Evolutionary conservation across 2,888 invertebrate species (phyloP), one percentile per base, ranked within the genome.

Genomic region (Drosophila niveifrons): DNA sequence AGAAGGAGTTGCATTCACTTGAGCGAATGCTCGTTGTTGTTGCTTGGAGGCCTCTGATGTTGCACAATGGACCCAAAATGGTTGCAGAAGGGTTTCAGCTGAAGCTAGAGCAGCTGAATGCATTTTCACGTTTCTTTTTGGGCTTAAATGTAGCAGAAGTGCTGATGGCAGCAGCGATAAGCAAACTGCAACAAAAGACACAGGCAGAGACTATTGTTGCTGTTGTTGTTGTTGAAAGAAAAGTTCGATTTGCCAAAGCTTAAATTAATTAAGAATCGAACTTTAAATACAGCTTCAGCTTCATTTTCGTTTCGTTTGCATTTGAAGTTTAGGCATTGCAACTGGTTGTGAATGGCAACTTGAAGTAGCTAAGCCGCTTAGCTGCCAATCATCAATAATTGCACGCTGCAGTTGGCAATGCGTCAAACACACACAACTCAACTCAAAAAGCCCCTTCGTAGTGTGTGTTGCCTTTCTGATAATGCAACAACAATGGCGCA

Each of bases 1-100:
- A 57, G 80, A 80, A 80, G 76, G 74, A 64, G 77, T 44, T 77
- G 80, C 78, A 80, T 74, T 77, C 78, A 72, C 66, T 72, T 65
- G 59, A 59, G 11, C 58, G 34, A 28, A 34, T 18, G 10, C 17
- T 31, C 36, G 29, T 36, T 55, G 36, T 47, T 29, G 3, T 13
- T 28, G 43, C 36, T 39, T 52, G 39, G 39, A 39, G 15, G 55
- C 34, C 53, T 47, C 47, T 47, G 51, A 36, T 18, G 62, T 65
- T 75, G 76, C 75, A 75, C 75, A 75, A 74, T 74, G 71, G 57
- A 62, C 28, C 41, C 47, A 75, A 75, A 65, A 39, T 66, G 69
- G 50, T 34, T 46, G 31, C 47, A 15, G 44, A 69, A 73, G 74
- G 75, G 73, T 68, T 56, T 50, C 8, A 50, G 51, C 57, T 13